These are phyloP conservation scores for Agrotis clavis DNA, from an alignment of 2,888 invertebrate species.

Conservation along the genomic window DNA sequence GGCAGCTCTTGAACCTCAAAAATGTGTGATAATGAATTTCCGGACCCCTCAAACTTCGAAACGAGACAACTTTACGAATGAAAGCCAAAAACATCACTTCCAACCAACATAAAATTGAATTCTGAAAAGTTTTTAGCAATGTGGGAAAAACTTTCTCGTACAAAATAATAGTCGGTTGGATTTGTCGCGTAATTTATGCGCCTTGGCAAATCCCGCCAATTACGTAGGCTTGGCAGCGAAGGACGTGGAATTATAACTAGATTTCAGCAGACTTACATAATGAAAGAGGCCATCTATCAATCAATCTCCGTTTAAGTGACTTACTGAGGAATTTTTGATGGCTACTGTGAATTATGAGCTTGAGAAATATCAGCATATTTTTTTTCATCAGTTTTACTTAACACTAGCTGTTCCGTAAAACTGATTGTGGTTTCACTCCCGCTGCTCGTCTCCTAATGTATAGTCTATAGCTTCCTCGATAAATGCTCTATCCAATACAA, in stretches of 20 bases:
- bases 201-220: slow-evolving; percentile 10
- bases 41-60: neutral
- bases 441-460: too few relatives aligned
- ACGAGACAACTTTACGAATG: slow-evolving; percentile 6
- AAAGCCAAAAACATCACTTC: slow-evolving; percentile 19
- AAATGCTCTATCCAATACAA: too few relatives aligned
- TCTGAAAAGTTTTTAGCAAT: slow-evolving; percentile 23
- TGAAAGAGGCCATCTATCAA: slow-evolving; percentile 14
- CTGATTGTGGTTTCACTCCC: too few relatives aligned
- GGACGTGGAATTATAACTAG: slow-evolving; percentile 11
- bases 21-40: slow-evolving; percentile 5
- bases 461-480: too few relatives aligned
- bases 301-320: neutral
- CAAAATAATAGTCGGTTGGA: slow-evolving; percentile 5
- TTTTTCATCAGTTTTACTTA: neutral
- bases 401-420: too few relatives aligned
- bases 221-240: neutral
- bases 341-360: neutral
- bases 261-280: slow-evolving; percentile 18
- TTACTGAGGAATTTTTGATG: neutral
- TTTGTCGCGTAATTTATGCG: slow-evolving; percentile 11
- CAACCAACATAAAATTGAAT: slow-evolving; percentile 16
- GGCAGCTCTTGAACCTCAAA: neutral
- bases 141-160: slow-evolving; percentile 21
- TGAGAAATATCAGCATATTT: neutral